phyloP scores from a whole-genome alignment of 2,113 vertebrate species.

The Paratilapia polleni region DNA sequence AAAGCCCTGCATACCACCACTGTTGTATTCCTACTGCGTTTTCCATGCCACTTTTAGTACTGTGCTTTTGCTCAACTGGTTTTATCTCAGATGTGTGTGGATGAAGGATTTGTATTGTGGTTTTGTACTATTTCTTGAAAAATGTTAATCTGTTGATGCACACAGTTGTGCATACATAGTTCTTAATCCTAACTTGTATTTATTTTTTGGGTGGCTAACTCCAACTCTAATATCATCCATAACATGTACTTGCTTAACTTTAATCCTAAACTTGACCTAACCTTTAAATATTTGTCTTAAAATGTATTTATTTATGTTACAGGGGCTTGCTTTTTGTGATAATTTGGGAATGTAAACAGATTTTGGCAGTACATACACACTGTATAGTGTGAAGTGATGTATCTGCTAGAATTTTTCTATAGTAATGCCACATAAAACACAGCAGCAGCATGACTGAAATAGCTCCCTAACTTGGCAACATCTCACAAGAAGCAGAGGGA shows the following conservation, averaged over 20 bases:
- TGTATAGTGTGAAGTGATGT: not conserved
- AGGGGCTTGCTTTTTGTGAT: not conserved
- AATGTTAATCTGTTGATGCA: too few relatives aligned
- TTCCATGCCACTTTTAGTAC: not conserved
- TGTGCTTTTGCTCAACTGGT: too few relatives aligned
- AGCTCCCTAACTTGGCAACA: not conserved
- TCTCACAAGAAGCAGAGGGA: constrained; percentile 24
- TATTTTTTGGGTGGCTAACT: not conserved
- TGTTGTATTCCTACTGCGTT: not conserved
- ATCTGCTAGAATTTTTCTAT: not conserved
- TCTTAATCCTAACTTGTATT: too few relatives aligned
- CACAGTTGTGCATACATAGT: too few relatives aligned
- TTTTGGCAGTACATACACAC: not conserved
- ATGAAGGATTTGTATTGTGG: too few relatives aligned
- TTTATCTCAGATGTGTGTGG: too few relatives aligned
- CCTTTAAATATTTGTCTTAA: not conserved
- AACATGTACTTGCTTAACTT: not conserved
- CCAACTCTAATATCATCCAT: too few relatives aligned
- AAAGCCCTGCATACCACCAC: not conserved
- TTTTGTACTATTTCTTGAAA: too few relatives aligned
- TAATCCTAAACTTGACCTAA: not conserved
- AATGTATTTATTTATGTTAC: not conserved
- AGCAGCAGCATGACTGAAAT: constrained; percentile 6
- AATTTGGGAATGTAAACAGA: not conserved
- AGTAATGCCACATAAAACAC: not conserved